A percentile compares a stretch with the other conserved stretches of the same genome.
Conservation (phyloP, 2,888 invertebrate species). For the Amphipyra tragopoginis region DNA sequence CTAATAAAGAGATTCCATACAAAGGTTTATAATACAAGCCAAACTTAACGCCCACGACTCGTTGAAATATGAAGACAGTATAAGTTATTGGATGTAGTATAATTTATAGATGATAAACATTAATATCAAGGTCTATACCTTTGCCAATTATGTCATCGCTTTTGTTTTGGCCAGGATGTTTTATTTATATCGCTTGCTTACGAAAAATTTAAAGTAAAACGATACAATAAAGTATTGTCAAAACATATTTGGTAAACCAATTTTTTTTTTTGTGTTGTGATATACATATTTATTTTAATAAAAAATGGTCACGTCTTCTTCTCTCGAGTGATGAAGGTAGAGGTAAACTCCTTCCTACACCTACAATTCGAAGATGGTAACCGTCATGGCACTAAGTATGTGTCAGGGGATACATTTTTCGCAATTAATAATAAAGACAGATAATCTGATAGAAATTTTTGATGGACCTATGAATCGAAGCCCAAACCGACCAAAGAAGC, state of each 20-base stretch:
- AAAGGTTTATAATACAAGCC: constrained; percentile 72
- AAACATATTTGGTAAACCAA: not conserved
- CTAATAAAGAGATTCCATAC: constrained; percentile 74
- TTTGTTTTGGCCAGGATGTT: constrained; percentile 25
- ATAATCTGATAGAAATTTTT: too few relatives aligned
- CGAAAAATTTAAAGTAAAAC: not conserved
- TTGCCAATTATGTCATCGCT: constrained; percentile 39
- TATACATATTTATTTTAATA: too few relatives aligned
- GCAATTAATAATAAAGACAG: too few relatives aligned
- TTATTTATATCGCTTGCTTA: constrained; percentile 32
- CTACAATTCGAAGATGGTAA: too few relatives aligned
- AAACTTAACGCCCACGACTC: constrained; percentile 71
- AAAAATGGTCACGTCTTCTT: too few relatives aligned
- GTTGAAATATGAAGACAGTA: constrained; percentile 66
- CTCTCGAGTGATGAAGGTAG: too few relatives aligned
- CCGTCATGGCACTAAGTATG: too few relatives aligned
- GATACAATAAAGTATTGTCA: not conserved
- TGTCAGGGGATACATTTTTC: too few relatives aligned
- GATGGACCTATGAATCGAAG: not conserved
- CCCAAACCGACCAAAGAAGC: not conserved
- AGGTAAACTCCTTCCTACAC: too few relatives aligned
- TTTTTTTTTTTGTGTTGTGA: too few relatives aligned
- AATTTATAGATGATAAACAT: constrained; percentile 57
- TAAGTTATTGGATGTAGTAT: constrained; percentile 44
- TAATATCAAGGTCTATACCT: constrained; percentile 34